These are phyloP conservation scores for Radopholus similis DNA, from an alignment of 1,140 invertebrate genomes.

Conservation along the genomic window DNA sequence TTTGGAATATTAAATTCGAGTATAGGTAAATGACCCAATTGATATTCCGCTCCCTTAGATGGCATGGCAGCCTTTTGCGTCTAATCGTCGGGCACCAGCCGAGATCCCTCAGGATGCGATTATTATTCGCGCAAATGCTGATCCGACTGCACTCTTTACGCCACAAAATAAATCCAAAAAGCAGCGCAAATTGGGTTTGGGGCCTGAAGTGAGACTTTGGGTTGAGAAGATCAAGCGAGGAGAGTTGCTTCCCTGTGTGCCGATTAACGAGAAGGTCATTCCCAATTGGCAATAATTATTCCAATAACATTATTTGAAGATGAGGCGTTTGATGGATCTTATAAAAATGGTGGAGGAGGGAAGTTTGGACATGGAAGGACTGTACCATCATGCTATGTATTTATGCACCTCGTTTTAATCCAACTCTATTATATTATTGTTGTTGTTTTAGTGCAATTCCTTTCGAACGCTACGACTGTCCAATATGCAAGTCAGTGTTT, in stretches of 20 bases:
- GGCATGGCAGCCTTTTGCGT: constrained; percentile 58
- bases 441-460: constrained; percentile 32
- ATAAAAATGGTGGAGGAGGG: constrained; percentile 38
- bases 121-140: constrained; percentile 50
- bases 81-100: constrained; percentile 57
- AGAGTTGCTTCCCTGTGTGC: constrained; percentile 45
- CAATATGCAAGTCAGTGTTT: constrained; percentile 52
- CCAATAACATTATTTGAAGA: constrained; percentile 38
- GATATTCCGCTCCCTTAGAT: no score
- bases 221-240: constrained; percentile 54
- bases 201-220: constrained; percentile 45
- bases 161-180: constrained; percentile 46
- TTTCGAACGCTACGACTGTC: constrained; percentile 58
- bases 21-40: no score
- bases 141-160: constrained; percentile 44
- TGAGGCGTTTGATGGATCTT: constrained; percentile 38
- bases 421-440: neutral
- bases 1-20: no score
- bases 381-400: constrained; percentile 42
- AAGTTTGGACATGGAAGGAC: constrained; percentile 34
- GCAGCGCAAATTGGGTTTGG: constrained; percentile 54
- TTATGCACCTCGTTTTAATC: neutral
- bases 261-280: constrained; percentile 49
- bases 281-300: neutral
- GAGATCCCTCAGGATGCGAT: constrained; percentile 59